Base-by-base conservation (phyloP, 2,113 vertebrate species). In the Cryptotis parvus region DNA sequence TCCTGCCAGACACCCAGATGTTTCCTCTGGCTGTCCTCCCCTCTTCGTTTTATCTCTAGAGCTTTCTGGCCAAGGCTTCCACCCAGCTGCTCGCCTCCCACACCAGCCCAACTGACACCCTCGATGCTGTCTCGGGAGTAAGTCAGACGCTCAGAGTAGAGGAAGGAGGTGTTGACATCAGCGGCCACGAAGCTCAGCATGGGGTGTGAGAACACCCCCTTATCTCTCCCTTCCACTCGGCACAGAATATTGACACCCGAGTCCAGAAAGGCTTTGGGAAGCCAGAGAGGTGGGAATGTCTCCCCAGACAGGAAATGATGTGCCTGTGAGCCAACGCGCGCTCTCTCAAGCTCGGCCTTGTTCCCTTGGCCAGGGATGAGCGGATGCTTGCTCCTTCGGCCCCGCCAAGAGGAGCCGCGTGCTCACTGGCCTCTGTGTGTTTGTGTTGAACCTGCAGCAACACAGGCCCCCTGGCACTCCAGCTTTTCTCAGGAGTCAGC, bases 401-500 rank as follows among this genome's bases (percentile, higher is more conserved):
- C 90, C 95, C 66, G 73, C 89, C 92, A 95, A 96, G 75, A 94
- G 86, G 96, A 95, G 94, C 82, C 92, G 58, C 87, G 83, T 92
- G 80, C 94, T 75, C 79, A 88, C 63, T 91, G 31, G 24, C 63
- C 95, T 97, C 96, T 95, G 75, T 94, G 97, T 98, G 93, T 97
- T 97, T 96, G 96, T 96, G 92, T 94, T 97, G 86, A 95, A 90
- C 90, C 96, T 97, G 14, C 45, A 49, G 10, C 96, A 95, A 96
- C 97, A 97, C 96, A 95, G 95, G 87, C 95, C 97, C 97, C 95
- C 97, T 97, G 97, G 96, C 96, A 96, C 84, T 63, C 94, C 83
- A 90, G 95, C 96, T 97, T 98, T 97, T 98, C 97, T 97, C 96
- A 97, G 96, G 96, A 96, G 95, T 97, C 96, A 97, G 95, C 95